phyloP scores from a whole-genome alignment of 2,797 vertebrate genomes.

The Etheostoma perlongum region DNA sequence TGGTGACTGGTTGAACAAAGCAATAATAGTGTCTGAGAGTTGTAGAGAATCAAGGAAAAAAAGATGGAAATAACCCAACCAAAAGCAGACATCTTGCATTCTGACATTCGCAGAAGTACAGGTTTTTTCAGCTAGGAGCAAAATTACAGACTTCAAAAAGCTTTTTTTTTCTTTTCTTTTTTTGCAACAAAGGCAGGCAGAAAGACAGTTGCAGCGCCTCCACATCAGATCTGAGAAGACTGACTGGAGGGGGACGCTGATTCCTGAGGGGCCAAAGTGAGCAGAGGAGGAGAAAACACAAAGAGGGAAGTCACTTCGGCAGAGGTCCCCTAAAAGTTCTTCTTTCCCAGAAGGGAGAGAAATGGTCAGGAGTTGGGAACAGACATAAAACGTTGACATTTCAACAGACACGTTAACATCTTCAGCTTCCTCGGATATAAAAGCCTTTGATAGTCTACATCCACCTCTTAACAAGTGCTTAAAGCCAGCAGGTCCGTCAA shows the following conservation, averaged over 20 bases:
- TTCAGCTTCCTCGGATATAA: slow-evolving; percentile 67
- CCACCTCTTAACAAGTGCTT: slow-evolving; percentile 48
- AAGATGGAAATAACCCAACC: slow-evolving; percentile 37
- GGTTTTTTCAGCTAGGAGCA: slow-evolving; percentile 30
- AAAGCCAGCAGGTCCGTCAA: slow-evolving; percentile 57
- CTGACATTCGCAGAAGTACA: slow-evolving; percentile 40
- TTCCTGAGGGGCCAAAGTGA: slow-evolving; percentile 80
- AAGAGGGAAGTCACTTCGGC: slow-evolving; percentile 74
- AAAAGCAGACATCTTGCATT: slow-evolving; percentile 38
- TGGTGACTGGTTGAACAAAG: slow-evolving; percentile 37
- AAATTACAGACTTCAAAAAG: slow-evolving; percentile 28
- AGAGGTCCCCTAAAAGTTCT: slow-evolving; percentile 68
- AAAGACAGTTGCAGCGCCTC: slow-evolving; percentile 31
- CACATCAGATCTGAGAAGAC: slow-evolving; percentile 28
- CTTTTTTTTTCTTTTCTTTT: slow-evolving; percentile 3
- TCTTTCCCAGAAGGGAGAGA: not conserved
- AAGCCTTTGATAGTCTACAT: slow-evolving; percentile 58
- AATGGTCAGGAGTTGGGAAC: slow-evolving; percentile 17
- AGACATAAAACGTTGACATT: slow-evolving; percentile 59
- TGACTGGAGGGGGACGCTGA: slow-evolving; percentile 30
- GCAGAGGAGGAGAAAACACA: slow-evolving; percentile 54
- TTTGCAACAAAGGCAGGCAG: slow-evolving; percentile 28
- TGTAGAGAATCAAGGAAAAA: slow-evolving; percentile 22
- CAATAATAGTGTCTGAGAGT: slow-evolving; percentile 27
- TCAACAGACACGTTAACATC: slow-evolving; percentile 59